Percentiles rank a stretch among this genome's conserved stretches.
Conservation (phyloP, 2,888 invertebrate species). For the Cantharis rustica region DNA sequence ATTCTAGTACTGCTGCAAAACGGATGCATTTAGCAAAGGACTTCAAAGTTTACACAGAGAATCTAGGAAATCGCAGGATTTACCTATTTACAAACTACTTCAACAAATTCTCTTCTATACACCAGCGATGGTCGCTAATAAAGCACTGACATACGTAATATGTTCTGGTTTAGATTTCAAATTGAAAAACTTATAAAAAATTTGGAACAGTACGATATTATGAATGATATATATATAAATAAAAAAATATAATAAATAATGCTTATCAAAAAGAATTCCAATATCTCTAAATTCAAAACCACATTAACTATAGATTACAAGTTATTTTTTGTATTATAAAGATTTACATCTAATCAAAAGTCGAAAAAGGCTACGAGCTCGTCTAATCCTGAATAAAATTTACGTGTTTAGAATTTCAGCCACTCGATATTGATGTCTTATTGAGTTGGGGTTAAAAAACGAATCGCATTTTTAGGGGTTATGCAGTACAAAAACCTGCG, state of each 20-base stretch:
- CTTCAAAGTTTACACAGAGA: no score
- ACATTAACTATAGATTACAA: neutral
- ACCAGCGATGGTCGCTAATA: no score
- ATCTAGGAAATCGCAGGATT: no score
- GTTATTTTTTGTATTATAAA: conserved; percentile 3
- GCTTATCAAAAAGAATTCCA: neutral
- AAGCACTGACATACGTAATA: no score
- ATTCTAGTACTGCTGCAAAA: no score
- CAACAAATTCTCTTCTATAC: no score
- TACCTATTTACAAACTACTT: no score
- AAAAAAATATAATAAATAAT: neutral
- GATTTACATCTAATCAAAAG: conserved; percentile 28
- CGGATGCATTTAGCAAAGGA: no score
- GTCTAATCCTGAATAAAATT: conserved; percentile 26
- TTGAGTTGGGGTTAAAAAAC: conserved; percentile 18
- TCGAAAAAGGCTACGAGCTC: conserved; percentile 18
- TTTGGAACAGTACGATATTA: neutral
- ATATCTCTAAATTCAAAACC: neutral
- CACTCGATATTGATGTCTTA: conserved; percentile 23
- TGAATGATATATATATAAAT: neutral
- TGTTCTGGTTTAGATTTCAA: no score
- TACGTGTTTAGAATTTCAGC: conserved; percentile 27
- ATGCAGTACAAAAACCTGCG: conserved; percentile 13
- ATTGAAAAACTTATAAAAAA: neutral
- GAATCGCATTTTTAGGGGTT: conserved; percentile 20